Evolutionary conservation across 2,888 invertebrate genomes (phyloP).

Genomic region (Aquatica leii): DNA sequence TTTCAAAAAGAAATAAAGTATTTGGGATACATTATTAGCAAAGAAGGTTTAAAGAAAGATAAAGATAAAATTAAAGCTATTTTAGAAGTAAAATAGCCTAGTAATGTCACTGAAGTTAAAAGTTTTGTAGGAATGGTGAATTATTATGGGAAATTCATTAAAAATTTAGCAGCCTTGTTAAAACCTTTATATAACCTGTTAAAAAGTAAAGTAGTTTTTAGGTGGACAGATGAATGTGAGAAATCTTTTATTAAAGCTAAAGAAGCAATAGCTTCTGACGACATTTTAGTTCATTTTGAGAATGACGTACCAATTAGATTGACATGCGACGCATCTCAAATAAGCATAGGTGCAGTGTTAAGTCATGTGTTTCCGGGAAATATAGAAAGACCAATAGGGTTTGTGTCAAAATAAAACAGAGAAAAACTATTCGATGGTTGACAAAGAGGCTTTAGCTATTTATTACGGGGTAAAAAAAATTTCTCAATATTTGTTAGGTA

Average conservation of each 20-base stretch:
- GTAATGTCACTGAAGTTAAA: constrained; percentile 28
- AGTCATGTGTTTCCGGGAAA: no score
- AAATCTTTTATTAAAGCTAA: constrained; percentile 12
- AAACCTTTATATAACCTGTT: constrained; percentile 13
- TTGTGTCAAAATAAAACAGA: neutral
- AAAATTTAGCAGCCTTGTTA: constrained; percentile 8
- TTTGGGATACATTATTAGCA: constrained; percentile 31
- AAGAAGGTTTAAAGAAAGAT: constrained; percentile 25
- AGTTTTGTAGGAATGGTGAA: constrained; percentile 11
- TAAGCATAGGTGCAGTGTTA: constrained; percentile 13
- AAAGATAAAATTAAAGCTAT: constrained; percentile 28
- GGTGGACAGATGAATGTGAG: neutral
- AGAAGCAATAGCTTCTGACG: constrained; percentile 8
- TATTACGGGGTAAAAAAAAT: no score
- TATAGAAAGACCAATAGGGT: no score
- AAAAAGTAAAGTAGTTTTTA: neutral
- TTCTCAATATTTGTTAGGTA: no score
- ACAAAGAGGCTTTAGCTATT: no score
- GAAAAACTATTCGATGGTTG: no score
- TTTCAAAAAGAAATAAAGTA: constrained; percentile 32
- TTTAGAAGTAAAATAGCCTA: constrained; percentile 22
- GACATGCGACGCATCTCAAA: neutral
- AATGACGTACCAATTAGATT: neutral
- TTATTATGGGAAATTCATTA: constrained; percentile 29
- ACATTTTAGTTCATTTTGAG: constrained; percentile 8